Evolutionary conservation across 2,888 invertebrate genomes (phyloP).

Genomic region (Laothoe populi): DNA sequence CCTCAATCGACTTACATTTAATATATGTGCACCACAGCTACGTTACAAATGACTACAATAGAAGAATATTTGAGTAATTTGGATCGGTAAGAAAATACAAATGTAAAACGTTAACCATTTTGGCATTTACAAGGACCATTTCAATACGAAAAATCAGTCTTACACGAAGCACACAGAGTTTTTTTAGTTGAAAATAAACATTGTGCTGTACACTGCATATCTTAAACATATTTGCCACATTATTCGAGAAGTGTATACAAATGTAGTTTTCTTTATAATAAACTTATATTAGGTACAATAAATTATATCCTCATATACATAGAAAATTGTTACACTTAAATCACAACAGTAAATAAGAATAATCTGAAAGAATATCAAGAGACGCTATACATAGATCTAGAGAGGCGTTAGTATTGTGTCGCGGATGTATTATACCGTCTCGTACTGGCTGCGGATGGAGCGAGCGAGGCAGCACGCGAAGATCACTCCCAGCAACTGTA

Average conservation of each 20-base stretch:
- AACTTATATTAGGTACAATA: constrained; percentile 39
- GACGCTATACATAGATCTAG: constrained; percentile 10
- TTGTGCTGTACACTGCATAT: constrained; percentile 44
- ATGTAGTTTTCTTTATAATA: constrained; percentile 31
- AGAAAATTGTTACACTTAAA: constrained; percentile 46
- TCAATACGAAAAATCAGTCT: constrained; percentile 75
- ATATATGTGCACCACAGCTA: constrained; percentile 35
- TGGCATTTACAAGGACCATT: constrained; percentile 18
- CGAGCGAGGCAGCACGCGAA: constrained; percentile 97
- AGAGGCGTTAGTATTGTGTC: not conserved
- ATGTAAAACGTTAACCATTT: constrained; percentile 1
- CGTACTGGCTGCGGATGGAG: constrained; percentile 96
- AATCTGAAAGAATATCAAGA: constrained; percentile 27
- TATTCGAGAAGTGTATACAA: constrained; percentile 31
- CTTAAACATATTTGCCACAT: constrained; percentile 26
- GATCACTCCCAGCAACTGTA: constrained; percentile 93
- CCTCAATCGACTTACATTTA: constrained; percentile 15
- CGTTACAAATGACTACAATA: constrained; percentile 18
- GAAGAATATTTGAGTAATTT: constrained; percentile 26
- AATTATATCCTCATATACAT: constrained; percentile 56
- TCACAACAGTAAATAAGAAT: constrained; percentile 45
- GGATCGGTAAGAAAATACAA: constrained; percentile 22
- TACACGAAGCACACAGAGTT: constrained; percentile 75
- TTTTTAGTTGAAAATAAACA: constrained; percentile 49
- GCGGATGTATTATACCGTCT: constrained; percentile 86